phyloP scores from a whole-genome alignment of 2,113 vertebrate species.

The Clupea harengus region DNA sequence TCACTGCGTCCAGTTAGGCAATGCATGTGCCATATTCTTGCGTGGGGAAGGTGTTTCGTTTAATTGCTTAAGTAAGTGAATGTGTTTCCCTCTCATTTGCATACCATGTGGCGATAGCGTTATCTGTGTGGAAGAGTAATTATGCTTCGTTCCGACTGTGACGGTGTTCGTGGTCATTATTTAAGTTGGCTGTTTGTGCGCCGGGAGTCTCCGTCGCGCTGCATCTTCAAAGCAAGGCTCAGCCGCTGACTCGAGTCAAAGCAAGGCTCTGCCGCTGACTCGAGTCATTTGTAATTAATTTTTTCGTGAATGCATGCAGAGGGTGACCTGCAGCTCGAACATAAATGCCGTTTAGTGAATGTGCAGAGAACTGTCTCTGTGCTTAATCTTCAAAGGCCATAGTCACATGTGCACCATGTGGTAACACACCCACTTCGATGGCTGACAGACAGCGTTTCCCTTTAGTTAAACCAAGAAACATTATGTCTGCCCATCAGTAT shows the following conservation, averaged over 20 bases:
- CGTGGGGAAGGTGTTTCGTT: background rate
- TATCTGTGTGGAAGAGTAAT: background rate
- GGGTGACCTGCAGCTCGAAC: background rate
- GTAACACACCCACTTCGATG: background rate
- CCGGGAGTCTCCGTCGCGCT: background rate
- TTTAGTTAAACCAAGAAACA: background rate
- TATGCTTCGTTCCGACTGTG: background rate
- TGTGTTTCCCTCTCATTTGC: background rate
- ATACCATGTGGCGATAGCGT: background rate
- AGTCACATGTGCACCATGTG: background rate
- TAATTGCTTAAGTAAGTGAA: constrained; percentile 1
- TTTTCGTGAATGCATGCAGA: background rate
- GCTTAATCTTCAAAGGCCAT: background rate
- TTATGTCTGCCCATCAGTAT: too few relatives aligned
- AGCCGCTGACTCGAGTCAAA: background rate
- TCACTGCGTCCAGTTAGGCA: background rate
- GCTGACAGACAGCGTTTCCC: background rate
- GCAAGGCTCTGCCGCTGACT: background rate
- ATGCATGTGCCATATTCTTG: background rate
- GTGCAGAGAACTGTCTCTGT: background rate
- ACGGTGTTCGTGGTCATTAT: background rate
- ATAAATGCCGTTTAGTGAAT: background rate
- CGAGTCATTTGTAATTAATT: background rate
- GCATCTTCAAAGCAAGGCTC: constrained; percentile 9
- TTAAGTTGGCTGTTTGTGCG: background rate